A percentile compares a stretch with the other conserved stretches of the same genome.
phyloP scores from a whole-genome alignment of 2,797 vertebrate species.

The Gila robusta region DNA sequence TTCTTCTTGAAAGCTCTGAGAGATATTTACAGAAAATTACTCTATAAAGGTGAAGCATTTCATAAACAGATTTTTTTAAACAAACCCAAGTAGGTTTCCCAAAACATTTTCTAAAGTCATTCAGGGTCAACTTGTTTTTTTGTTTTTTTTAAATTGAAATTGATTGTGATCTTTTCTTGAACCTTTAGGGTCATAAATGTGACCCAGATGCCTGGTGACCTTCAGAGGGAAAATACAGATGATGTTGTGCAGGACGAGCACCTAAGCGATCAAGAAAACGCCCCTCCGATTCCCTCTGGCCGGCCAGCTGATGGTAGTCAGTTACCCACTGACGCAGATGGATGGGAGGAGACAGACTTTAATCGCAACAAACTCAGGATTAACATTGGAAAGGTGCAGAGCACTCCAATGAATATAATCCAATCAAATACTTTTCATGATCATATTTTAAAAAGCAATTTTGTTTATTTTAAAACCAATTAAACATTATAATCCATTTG shows the following conservation, averaged over 20 bases:
- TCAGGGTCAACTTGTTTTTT: not conserved
- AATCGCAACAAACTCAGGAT: conserved; percentile 99
- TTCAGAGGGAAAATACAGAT: conserved; percentile 95
- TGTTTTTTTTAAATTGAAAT: not conserved
- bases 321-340: conserved; percentile 81
- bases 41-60: conserved; percentile 7
- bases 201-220: conserved; percentile 89
- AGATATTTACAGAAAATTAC: conserved; percentile 28
- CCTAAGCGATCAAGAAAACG: conserved; percentile 96
- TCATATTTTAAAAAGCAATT: not conserved
- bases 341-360: conserved; percentile 97
- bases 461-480: not conserved
- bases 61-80: not conserved
- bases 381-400: conserved; percentile 93
- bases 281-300: conserved; percentile 82
- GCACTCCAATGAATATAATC: not conserved
- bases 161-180: conserved; percentile 2
- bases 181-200: conserved; percentile 68
- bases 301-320: conserved; percentile 77
- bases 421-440: not conserved
- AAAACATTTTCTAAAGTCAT: not conserved
- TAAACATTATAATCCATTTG: not conserved
- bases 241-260: conserved; percentile 96
- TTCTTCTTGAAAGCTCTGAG: not conserved
- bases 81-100: not conserved